Percentiles rank a stretch among this genome's conserved stretches.
These are phyloP conservation scores for Cephalopterus ornatus DNA, from an alignment of 2,113 vertebrate species.

Conservation along the genomic window DNA sequence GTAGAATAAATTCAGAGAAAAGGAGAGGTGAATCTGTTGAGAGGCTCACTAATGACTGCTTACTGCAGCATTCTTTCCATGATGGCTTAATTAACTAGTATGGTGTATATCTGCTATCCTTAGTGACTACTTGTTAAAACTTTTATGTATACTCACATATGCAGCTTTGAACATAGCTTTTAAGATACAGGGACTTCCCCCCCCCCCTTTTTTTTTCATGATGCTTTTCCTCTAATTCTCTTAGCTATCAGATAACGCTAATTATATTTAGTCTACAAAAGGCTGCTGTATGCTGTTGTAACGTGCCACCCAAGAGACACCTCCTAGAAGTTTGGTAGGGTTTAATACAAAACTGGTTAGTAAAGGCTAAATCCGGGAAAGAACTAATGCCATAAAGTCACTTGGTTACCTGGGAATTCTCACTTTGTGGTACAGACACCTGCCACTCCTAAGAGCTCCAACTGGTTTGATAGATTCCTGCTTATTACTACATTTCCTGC, in stretches of 20 bases:
- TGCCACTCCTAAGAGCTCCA: not conserved
- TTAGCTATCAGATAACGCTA: constrained; percentile 53
- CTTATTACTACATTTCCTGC: not conserved
- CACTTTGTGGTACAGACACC: not conserved
- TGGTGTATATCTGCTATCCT: not conserved
- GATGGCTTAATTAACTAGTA: constrained; percentile 62
- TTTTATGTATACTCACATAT: not conserved
- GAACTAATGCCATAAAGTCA: not conserved
- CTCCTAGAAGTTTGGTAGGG: constrained; percentile 64
- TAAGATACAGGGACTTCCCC: not conserved
- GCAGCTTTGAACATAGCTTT: constrained; percentile 47
- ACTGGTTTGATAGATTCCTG: not conserved
- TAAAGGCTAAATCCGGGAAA: not conserved
- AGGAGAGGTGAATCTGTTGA: constrained; percentile 4
- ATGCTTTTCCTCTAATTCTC: constrained; percentile 42
- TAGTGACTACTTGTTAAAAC: not conserved
- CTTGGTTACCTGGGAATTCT: not conserved
- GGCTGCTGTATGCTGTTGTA: constrained; percentile 34
- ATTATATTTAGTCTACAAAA: constrained; percentile 58
- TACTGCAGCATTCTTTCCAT: constrained; percentile 20
- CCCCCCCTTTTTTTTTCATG: not conserved
- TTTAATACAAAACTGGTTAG: constrained; percentile 68
- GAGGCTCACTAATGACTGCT: not conserved
- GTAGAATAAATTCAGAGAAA: not conserved
- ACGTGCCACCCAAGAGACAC: constrained; percentile 56